Percentiles rank a stretch among this genome's conserved stretches.
Evolutionary conservation across 1,140 invertebrate genomes (phyloP).

Genomic region (Achroia grisella): DNA sequence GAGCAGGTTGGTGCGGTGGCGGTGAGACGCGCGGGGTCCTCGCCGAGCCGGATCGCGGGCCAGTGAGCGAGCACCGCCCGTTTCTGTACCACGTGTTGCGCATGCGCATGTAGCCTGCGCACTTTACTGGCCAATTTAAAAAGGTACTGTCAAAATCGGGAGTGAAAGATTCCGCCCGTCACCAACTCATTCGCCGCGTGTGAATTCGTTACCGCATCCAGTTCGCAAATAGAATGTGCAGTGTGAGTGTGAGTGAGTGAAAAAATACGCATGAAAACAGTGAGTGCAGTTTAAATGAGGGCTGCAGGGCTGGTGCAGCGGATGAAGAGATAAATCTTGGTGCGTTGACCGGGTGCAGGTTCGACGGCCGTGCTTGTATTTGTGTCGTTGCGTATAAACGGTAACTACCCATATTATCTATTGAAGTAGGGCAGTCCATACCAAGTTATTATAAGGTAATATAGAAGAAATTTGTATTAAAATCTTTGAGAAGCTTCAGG

Average conservation of each 20-base stretch:
- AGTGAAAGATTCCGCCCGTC: background rate
- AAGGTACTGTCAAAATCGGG: too few species aligned
- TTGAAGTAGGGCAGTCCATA: too few species aligned
- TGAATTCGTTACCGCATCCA: too few species aligned
- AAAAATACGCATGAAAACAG: background rate
- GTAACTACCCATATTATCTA: conserved; percentile 33
- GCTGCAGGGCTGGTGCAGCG: conserved; percentile 12
- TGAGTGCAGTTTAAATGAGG: conserved; percentile 1
- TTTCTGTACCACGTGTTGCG: conserved; percentile 18
- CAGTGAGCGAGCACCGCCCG: conserved; percentile 41
- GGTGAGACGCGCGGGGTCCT: conserved; percentile 11
- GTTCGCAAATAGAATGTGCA: background rate
- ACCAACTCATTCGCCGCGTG: too few species aligned
- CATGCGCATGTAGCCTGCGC: conserved; percentile 2
- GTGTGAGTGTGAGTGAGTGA: conserved; percentile 6
- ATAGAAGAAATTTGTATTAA: too few species aligned
- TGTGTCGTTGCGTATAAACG: conserved; percentile 28
- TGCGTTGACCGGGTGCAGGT: conserved; percentile 38
- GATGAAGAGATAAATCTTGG: conserved; percentile 28
- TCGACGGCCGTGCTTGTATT: conserved; percentile 20
- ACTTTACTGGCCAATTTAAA: too few species aligned
- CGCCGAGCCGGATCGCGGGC: conserved; percentile 3
- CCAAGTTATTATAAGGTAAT: too few species aligned
- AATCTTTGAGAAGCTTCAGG: too few species aligned
- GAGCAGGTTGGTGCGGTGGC: conserved; percentile 17